phyloP scores from a whole-genome alignment of 1,140 invertebrate species.

The Dinoponera quadriceps region DNA sequence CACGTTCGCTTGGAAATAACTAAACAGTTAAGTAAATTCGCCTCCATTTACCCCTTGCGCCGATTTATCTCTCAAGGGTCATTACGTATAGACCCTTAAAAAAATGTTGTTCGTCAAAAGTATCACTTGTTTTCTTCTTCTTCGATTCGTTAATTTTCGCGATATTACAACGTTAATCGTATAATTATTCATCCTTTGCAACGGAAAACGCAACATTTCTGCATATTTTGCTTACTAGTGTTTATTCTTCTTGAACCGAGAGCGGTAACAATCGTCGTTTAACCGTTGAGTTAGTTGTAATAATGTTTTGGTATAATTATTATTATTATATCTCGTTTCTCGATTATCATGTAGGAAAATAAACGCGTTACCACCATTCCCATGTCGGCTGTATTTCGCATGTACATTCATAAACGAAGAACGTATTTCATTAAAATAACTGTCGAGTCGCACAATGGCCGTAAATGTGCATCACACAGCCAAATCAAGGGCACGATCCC shows the following conservation, averaged over 20 bases:
- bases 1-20: conserved; percentile 9
- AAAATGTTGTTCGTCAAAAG: neutral
- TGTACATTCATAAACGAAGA: conserved; percentile 2
- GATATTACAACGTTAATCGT: too few species aligned
- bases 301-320: too few species aligned
- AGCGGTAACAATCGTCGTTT: too few species aligned
- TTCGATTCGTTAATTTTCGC: neutral
- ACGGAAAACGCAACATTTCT: too few species aligned
- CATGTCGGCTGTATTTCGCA: neutral
- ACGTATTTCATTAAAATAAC: conserved; percentile 26
- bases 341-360: too few species aligned
- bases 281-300: too few species aligned
- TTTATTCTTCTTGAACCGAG: too few species aligned
- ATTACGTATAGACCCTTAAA: neutral
- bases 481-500: conserved; percentile 40
- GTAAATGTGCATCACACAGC: conserved; percentile 4
- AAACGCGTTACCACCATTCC: neutral
- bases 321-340: too few species aligned
- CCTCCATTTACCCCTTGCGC: neutral
- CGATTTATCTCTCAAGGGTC: conserved; percentile 21
- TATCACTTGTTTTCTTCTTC: neutral
- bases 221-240: too few species aligned
- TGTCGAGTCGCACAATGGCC: conserved; percentile 16
- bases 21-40: neutral
- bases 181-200: too few species aligned